Conservation (phyloP, 2,113 vertebrate species). For the Malurus alboscapulatus region DNA sequence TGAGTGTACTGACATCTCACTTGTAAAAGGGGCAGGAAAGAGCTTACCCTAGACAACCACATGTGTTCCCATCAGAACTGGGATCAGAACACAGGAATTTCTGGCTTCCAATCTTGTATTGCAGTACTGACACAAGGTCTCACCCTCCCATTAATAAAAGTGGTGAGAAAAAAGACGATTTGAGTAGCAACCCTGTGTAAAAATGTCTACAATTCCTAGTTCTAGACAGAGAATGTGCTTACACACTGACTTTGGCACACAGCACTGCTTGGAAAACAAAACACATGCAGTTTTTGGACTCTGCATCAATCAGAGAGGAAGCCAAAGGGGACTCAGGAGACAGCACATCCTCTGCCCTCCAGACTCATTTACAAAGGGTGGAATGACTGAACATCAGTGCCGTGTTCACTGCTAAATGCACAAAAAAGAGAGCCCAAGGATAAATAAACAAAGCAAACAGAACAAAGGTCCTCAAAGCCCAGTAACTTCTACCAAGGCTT, state of each 20-base stretch:
- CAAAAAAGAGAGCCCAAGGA: conserved; percentile 29
- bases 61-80: background rate
- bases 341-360: conserved; percentile 53
- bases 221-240: conserved; percentile 63
- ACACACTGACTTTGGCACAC: conserved; percentile 37
- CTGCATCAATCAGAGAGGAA: conserved; percentile 24
- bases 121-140: background rate
- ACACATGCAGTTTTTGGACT: conserved; percentile 55
- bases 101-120: background rate
- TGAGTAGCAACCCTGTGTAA: background rate
- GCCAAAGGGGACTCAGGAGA: conserved; percentile 51
- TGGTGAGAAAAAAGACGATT: background rate
- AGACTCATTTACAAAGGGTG: conserved; percentile 33
- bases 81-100: background rate
- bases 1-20: background rate
- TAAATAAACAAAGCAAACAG: conserved; percentile 39
- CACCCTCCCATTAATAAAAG: conserved; percentile 1
- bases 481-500: background rate
- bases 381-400: conserved; percentile 4
- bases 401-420: background rate
- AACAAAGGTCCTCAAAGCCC: conserved; percentile 29
- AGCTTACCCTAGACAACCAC: background rate
- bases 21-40: background rate
- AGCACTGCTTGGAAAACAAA: conserved; percentile 22
- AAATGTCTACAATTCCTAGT: conserved; percentile 34